phyloP scores from a whole-genome alignment of 2,797 vertebrate genomes.

The Anguilla anguilla region DNA sequence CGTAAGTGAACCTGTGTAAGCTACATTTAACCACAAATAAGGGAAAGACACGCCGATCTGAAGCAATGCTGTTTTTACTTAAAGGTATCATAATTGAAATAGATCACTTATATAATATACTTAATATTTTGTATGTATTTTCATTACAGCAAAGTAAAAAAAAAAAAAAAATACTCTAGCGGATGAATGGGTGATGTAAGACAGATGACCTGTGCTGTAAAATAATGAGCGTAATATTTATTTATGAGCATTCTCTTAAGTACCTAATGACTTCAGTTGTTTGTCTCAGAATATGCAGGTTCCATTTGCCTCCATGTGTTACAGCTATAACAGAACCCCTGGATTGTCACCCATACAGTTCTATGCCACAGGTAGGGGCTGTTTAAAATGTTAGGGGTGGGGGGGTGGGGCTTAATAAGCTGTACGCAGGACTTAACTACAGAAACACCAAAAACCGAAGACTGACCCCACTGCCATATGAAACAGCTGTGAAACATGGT shows the following conservation, averaged over 20 bases:
- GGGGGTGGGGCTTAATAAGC: conserved; percentile 55
- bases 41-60: conserved; percentile 13
- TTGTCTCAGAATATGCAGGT: conserved; percentile 63
- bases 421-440: conserved; percentile 67
- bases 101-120: conserved; percentile 45
- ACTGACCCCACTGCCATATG: conserved; percentile 72
- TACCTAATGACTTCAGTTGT: conserved; percentile 70
- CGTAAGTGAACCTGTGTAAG: conserved; percentile 19
- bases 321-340: conserved; percentile 47
- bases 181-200: conserved; percentile 48
- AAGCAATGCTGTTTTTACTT: conserved; percentile 11
- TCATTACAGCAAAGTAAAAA: conserved; percentile 55
- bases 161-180: conserved; percentile 45
- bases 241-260: conserved; percentile 64
- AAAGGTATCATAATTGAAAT: conserved; percentile 35
- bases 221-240: conserved; percentile 71
- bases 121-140: conserved; percentile 45
- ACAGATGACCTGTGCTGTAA: conserved; percentile 73
- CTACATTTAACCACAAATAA: conserved; percentile 15
- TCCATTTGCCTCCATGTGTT: conserved; percentile 71
- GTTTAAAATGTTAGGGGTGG: conserved; percentile 44
- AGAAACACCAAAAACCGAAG: conserved; percentile 73
- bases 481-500: conserved; percentile 64
- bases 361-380: conserved; percentile 54
- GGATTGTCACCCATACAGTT: conserved; percentile 25